Conservation (phyloP, 1,140 invertebrate species). For the Potamilus streckersoni region DNA sequence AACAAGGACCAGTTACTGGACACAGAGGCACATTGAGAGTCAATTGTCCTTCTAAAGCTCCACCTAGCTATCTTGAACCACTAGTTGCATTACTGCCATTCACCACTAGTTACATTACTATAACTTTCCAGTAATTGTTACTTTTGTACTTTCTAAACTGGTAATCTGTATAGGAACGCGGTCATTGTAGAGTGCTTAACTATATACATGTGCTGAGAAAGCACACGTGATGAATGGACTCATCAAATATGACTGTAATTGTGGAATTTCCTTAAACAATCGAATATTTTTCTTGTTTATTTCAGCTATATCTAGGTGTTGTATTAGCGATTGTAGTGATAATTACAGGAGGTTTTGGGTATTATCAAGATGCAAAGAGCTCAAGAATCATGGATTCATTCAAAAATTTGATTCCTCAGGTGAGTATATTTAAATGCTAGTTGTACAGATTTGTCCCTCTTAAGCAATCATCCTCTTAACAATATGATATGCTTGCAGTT, state of each 20-base stretch:
- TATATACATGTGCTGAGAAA: background rate
- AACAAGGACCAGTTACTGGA: too few species aligned
- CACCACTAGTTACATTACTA: too few species aligned
- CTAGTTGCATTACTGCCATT: too few species aligned
- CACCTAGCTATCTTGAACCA: too few species aligned
- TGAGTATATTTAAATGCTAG: slow-evolving; percentile 13
- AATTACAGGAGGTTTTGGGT: slow-evolving; percentile 67
- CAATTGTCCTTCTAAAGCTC: too few species aligned
- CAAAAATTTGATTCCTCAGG: slow-evolving; percentile 67
- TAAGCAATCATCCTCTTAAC: too few species aligned
- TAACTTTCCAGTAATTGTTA: background rate
- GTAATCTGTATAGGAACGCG: too few species aligned
- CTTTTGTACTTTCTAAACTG: background rate
- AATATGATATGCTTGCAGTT: too few species aligned
- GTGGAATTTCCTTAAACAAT: background rate
- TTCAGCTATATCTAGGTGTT: slow-evolving; percentile 67
- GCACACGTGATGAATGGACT: accelerated
- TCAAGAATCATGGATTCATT: slow-evolving; percentile 70
- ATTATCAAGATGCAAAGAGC: slow-evolving; percentile 68
- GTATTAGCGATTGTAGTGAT: slow-evolving; percentile 67
- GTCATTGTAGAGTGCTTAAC: background rate
- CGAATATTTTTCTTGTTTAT: background rate
- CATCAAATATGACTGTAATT: background rate
- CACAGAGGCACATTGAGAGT: too few species aligned
- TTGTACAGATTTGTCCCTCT: too few species aligned